Evolutionary conservation across 2,797 vertebrate species (phyloP).

Genomic region (Rhadinocentrus ornatus): DNA sequence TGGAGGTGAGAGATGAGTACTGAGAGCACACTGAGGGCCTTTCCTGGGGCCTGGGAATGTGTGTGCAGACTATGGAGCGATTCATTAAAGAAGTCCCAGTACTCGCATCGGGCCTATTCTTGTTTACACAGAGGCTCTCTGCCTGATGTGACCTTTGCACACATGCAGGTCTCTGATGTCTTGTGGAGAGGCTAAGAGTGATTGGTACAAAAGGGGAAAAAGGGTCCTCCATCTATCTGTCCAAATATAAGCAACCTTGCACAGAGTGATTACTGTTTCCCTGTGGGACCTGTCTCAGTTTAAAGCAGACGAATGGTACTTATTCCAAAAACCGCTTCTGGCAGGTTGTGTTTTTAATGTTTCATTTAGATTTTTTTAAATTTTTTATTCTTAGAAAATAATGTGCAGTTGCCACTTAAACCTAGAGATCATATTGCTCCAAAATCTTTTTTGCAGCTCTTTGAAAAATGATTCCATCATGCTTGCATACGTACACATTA

Average conservation of each 20-base stretch:
- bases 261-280: slow-evolving; percentile 48
- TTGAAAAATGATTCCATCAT: neutral
- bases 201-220: slow-evolving; percentile 32
- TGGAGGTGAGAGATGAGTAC: slow-evolving; percentile 58
- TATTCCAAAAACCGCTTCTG: slow-evolving; percentile 36
- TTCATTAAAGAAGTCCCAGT: slow-evolving; percentile 72
- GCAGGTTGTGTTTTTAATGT: slow-evolving; percentile 41
- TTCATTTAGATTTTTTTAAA: too few relatives aligned
- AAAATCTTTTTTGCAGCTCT: neutral
- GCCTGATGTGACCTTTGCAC: slow-evolving; percentile 44
- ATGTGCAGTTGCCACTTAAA: slow-evolving; percentile 6
- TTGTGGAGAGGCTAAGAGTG: slow-evolving; percentile 33
- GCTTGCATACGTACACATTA: neutral
- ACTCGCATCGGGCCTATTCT: slow-evolving; percentile 49
- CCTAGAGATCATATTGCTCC: slow-evolving; percentile 2
- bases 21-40: slow-evolving; percentile 44
- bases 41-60: slow-evolving; percentile 49
- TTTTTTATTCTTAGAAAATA: too few relatives aligned
- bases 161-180: slow-evolving; percentile 37
- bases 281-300: slow-evolving; percentile 34
- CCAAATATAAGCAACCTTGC: slow-evolving; percentile 19
- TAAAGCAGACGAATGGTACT: slow-evolving; percentile 46
- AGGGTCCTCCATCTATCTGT: slow-evolving; percentile 44
- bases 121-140: slow-evolving; percentile 34
- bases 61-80: slow-evolving; percentile 70